Base-by-base conservation (phyloP, 2,797 vertebrate species). In the Gallinago solitaria region DNA sequence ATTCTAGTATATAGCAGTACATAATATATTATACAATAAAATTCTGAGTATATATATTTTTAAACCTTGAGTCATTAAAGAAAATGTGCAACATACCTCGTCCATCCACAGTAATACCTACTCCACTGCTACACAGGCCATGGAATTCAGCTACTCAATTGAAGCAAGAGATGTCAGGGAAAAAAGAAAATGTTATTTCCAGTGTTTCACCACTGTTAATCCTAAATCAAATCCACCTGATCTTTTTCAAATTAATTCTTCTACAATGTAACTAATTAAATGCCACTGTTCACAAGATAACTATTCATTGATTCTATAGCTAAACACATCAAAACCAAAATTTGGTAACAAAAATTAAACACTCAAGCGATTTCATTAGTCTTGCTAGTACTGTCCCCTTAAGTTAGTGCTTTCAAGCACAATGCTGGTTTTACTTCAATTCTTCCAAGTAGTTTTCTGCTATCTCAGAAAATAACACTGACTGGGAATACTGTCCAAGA, bases 81-180 rank as follows among this genome's bases (percentile, higher is more conserved):
- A 80, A 93, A 89, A 76, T 5, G 30, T 28, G 30, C 19, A 75
- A 95, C 81, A 75, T 98, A 98, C 98, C 98, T 98, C 98, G 96
- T 91, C 98, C 98, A 89, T 98, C 98, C n/a, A 98, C 97, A 48
- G 98, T 98, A 94, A 98, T 98, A 50, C 98, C 98, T 71, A 97
- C 94, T 51, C 98, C 98, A 60, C 98, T 98, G 90, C 97, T 98
- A 94, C 98, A 98, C 33, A 98, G 96, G 16, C 98, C 98, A 89
- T 98, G 98, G 95, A 98, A 98, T 89, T 98, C 98, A 87, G 95
- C 98, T 98, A 74, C 24, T 53, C 90, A 47, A 6, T 76, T 54
- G 51, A 90, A 71, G 68, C 6, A 24, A 68, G 51, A 94, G 35
- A 75, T 30, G 15, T 75, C 35, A 19, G 24, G 59, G 45, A 82